phyloP scores from a whole-genome alignment of 1,140 invertebrate genomes.

The Macrotrachela quadricornifera region DNA sequence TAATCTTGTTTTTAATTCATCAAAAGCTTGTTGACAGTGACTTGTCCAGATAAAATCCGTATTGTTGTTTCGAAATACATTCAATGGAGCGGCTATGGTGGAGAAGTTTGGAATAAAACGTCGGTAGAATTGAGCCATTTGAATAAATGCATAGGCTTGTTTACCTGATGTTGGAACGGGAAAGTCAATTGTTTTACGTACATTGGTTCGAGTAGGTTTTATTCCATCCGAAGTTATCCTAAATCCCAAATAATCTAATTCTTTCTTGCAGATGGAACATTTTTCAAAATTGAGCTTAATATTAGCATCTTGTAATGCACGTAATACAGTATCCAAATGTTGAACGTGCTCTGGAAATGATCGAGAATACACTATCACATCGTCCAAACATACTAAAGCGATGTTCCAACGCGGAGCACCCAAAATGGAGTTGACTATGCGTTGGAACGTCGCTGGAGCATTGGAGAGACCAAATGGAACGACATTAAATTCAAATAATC shows the following conservation, averaged over 20 bases:
- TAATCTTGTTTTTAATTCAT: constrained; percentile 10
- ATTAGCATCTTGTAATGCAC: neutral
- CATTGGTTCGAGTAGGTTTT: constrained; percentile 14
- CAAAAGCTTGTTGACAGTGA: constrained; percentile 9
- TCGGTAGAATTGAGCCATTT: constrained; percentile 16
- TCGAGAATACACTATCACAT: neutral
- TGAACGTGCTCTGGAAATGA: neutral
- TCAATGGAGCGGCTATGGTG: constrained; percentile 13
- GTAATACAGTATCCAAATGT: neutral
- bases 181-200: constrained; percentile 14
- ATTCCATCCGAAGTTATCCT: constrained; percentile 14
- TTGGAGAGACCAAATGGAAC: constrained; percentile 8
- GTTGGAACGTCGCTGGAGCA: constrained; percentile 8
- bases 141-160: constrained; percentile 16
- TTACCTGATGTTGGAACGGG: constrained; percentile 15
- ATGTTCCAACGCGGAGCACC: no score
- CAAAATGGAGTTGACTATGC: neutral
- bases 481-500: constrained; percentile 2
- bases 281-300: constrained; percentile 5
- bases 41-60: constrained; percentile 1
- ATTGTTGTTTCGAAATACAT: constrained; percentile 9
- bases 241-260: constrained; percentile 15
- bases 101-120: constrained; percentile 14
- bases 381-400: neutral
- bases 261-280: neutral